A percentile compares a stretch with the other conserved stretches of the same genome.
Conservation (phyloP, 2,113 vertebrate species). For the Microcebus lehilahytsara region DNA sequence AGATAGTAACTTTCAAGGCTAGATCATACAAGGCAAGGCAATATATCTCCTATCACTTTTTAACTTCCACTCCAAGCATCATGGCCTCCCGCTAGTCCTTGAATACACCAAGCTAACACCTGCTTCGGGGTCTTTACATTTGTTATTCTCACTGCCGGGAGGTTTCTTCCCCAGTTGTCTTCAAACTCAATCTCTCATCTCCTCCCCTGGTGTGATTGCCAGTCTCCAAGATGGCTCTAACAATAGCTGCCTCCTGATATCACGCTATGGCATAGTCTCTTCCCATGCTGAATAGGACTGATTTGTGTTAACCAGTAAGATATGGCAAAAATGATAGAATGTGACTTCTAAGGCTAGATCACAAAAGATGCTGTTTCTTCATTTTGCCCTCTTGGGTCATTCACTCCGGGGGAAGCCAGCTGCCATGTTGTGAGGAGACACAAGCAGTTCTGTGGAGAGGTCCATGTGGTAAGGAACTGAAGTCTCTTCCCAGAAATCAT, state of each 20-base stretch:
- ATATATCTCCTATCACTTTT: background rate
- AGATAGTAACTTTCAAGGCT: no score
- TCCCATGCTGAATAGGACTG: background rate
- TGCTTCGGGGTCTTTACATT: background rate
- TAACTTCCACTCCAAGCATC: background rate
- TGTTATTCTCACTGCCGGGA: background rate
- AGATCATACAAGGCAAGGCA: no score
- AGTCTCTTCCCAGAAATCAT: background rate
- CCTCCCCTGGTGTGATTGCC: background rate
- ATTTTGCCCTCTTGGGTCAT: background rate
- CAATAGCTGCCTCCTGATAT: background rate
- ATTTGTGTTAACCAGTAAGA: background rate
- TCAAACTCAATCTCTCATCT: background rate
- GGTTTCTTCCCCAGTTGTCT: background rate
- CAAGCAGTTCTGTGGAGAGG: background rate
- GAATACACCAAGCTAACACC: background rate
- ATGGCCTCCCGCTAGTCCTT: background rate
- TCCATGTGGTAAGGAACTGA: background rate
- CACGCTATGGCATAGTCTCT: background rate
- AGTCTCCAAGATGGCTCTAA: background rate
- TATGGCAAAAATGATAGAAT: background rate
- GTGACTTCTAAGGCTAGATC: background rate
- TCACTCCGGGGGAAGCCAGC: background rate
- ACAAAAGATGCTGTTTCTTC: background rate
- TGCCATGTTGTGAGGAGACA: background rate